Conservation (phyloP, 2,888 invertebrate species). For the Prosopocoilus inquinatus region DNA sequence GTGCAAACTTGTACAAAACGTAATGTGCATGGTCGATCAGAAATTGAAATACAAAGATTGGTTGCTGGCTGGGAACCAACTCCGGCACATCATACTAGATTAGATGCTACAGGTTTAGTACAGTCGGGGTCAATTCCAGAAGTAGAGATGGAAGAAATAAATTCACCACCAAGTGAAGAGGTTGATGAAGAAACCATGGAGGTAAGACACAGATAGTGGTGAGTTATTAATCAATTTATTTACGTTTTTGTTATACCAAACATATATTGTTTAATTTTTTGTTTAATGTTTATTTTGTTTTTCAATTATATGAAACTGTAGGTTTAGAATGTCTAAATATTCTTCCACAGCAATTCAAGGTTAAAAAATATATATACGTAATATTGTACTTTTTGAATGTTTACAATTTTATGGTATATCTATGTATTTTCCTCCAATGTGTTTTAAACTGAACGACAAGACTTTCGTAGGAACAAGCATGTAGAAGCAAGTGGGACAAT, state of each 20-base stretch:
- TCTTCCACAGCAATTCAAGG: slow-evolving; percentile 18
- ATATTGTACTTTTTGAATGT: slow-evolving; percentile 12
- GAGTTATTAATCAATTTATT: slow-evolving; percentile 8
- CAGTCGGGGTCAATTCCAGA: slow-evolving; percentile 81
- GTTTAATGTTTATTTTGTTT: slow-evolving; percentile 3
- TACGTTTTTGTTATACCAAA: neutral
- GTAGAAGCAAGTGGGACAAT: slow-evolving; percentile 81
- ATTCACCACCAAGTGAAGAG: slow-evolving; percentile 44
- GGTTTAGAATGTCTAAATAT: slow-evolving; percentile 12
- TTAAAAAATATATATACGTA: slow-evolving; percentile 12
- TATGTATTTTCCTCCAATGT: slow-evolving; percentile 10
- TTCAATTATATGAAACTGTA: slow-evolving; percentile 1
- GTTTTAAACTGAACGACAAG: slow-evolving; percentile 30
- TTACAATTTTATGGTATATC: slow-evolving; percentile 6
- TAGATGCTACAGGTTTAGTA: slow-evolving; percentile 80
- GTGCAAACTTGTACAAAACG: slow-evolving; percentile 73
- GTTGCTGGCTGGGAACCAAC: slow-evolving; percentile 72
- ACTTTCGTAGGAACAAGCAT: slow-evolving; percentile 50
- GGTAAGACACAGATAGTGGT: slow-evolving; percentile 35
- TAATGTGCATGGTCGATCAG: slow-evolving; percentile 79
- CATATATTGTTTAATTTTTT: slow-evolving; percentile 4
- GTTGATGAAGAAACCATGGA: slow-evolving; percentile 53
- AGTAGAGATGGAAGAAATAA: slow-evolving; percentile 74
- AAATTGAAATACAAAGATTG: slow-evolving; percentile 75
- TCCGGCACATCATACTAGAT: slow-evolving; percentile 74